Evolutionary conservation across 2,797 vertebrate species (phyloP), one percentile per base, ranked within the genome.

Genomic region (Micropoecilia bifurca): DNA sequence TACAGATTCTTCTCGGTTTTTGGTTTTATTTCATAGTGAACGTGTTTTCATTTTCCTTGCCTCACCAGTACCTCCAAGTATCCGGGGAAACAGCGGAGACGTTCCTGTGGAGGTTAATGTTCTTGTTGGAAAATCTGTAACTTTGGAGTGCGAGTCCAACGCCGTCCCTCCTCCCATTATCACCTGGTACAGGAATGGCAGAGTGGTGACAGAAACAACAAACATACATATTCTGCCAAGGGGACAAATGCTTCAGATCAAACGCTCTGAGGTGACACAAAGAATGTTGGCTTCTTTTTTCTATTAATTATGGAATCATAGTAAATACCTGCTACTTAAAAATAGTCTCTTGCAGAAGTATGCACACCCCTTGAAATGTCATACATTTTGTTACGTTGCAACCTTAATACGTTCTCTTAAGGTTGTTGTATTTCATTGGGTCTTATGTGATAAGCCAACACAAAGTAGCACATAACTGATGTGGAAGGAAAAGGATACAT

Each of bases 111-210:
- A 94, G 85, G 90, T 99, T 77, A 98, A 93, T 0, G 96, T 97
- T 63, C 95, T 96, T 1, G 92, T 95, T 63, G 97, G 97, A 4
- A 92, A 92, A 73, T 90, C 94, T 0, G 96, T 97, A 39, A 95
- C 87, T 0, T 84, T 99, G 83, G 95, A 97, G 80, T 99, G 99
- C 1, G 97, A 98, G 86, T 97, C 97, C 16, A 97, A 98, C 0
- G 98, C 97, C 33, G 95, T 99, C 12, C 99, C 99, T 6, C 96
- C 97, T 71, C 97, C 98, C 0, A 93, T 96, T 84, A 89, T 98
- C 94, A 96, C 95, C 84, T 99, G 99, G 99, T 98, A 98, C 92
- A 99, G 98, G 94, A 98, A 98, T 22, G 95, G 97, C 74, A 93
- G 90, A 75, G 53, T 88, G 73, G 80, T 99, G 76, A 87, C 93